These are phyloP conservation scores for Lepidocyrtoides sp. DNA, from an alignment of 2,888 invertebrate genomes.

Conservation along the genomic window DNA sequence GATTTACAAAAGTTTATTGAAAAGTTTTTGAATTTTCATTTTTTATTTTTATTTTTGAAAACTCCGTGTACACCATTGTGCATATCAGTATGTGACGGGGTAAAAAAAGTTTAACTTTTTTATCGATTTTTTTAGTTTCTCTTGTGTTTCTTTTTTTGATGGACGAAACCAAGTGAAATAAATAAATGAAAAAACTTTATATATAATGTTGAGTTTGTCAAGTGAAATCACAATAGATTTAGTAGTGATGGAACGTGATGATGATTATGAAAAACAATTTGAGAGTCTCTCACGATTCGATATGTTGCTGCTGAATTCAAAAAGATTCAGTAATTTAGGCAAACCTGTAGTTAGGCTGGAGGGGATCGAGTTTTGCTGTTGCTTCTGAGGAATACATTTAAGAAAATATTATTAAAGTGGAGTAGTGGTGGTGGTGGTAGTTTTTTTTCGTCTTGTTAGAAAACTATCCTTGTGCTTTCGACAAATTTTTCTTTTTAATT, in stretches of 20 bases:
- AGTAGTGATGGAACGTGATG: too few species aligned
- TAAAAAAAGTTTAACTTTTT: too few species aligned
- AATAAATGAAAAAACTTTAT: not conserved
- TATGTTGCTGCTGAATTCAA: too few species aligned
- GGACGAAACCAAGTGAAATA: not conserved
- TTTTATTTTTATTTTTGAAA: too few species aligned
- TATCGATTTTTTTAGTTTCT: not conserved
- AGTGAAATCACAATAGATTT: too few species aligned
- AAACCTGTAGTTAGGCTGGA: conserved; percentile 55
- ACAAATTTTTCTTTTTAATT: not conserved
- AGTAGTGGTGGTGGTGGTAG: not conserved
- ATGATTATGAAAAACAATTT: conserved; percentile 11
- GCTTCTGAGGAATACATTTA: not conserved
- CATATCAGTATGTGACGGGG: conserved; percentile 13
- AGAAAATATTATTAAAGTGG: not conserved
- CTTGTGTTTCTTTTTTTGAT: not conserved
- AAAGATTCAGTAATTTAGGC: not conserved
- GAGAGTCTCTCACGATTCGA: not conserved
- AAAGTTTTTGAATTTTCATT: too few species aligned
- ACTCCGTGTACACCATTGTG: too few species aligned
- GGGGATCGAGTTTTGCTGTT: not conserved
- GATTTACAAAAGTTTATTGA: too few species aligned
- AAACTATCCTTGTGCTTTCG: conserved; percentile 31
- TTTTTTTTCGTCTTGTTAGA: too few species aligned
- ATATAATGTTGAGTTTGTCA: not conserved